Evolutionary conservation across 2,113 vertebrate species (phyloP), one percentile per base, ranked within the genome.

Genomic region (Phylloscopus whistleri): DNA sequence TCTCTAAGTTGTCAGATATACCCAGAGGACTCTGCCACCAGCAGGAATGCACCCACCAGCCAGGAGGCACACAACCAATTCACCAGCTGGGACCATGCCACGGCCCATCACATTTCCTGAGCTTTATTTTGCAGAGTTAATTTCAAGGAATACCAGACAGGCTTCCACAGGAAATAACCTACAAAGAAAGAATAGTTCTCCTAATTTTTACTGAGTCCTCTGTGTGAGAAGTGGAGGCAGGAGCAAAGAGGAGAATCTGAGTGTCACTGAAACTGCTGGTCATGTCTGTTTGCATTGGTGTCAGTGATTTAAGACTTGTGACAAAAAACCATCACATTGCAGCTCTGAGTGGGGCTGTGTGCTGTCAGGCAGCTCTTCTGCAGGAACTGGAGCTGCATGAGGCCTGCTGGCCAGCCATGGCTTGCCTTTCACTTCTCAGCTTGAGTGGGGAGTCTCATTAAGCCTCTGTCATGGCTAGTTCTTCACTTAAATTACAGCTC

Each of bases 401-500:
- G 30, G 52, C 51, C 58, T 58, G 21, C 43, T 70, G 64, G 39
- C 33, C 27, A 82, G 56, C 52, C 66, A 44, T 16, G 48, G 17
- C 69, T 95, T 93, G 62, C 16, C 53, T 94, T 93, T 28, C 72
- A 31, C 84, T 91, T 76, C 82, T 79, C 90, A 95, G 76, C 84
- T 93, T 87, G 84, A 89, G 52, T 49, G 35, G 60, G 51, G 52
- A 88, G 84, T 94, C 81, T 84, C 73, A 95, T 87, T 84, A 89
- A 91, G 53, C 70, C 53, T 76, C 74, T 83, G 43, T 53, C 67
- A 66, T 55, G 22, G 37, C 31, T 43, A 60, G 49, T 69, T 93
- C 52, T 85, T 90, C 51, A 76, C n/a, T 89, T 93, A 89, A 93
- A 82, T 85, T 94, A 85, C 82, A 95, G 78, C 72, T 85, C 66